Conservation (phyloP, 1,140 invertebrate species). For the Zaprionus davidi region DNA sequence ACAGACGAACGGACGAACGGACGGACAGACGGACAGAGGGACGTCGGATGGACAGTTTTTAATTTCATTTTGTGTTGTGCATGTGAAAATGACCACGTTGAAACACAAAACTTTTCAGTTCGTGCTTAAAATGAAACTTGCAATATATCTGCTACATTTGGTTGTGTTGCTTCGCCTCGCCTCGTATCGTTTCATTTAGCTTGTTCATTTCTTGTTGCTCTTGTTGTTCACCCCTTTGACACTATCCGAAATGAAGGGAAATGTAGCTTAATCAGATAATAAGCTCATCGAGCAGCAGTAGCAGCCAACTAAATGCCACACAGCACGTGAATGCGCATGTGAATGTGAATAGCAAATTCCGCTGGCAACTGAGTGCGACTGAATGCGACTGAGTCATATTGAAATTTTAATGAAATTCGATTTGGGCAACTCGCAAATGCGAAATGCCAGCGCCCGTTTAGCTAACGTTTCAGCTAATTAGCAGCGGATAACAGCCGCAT, state of each 20-base stretch:
- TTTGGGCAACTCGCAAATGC: constrained; percentile 45
- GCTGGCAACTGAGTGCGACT: not conserved
- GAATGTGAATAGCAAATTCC: not conserved
- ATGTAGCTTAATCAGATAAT: constrained; percentile 58
- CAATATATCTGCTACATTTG: not conserved
- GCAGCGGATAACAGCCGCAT: not conserved
- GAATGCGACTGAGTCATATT: constrained; percentile 22
- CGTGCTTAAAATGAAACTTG: constrained; percentile 47
- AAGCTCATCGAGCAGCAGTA: constrained; percentile 2
- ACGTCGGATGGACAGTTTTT: constrained; percentile 46
- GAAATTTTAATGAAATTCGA: constrained; percentile 73
- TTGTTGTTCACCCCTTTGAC: constrained; percentile 52
- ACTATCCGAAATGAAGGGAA: constrained; percentile 42
- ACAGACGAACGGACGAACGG: not conserved
- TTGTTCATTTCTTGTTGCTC: constrained; percentile 1
- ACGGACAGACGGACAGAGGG: not conserved
- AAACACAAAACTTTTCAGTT: constrained; percentile 48
- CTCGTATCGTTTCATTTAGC: not conserved
- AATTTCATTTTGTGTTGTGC: constrained; percentile 57
- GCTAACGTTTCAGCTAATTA: constrained; percentile 49
- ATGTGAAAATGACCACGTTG: constrained; percentile 49
- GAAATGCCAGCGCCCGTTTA: constrained; percentile 34
- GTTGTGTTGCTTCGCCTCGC: not conserved
- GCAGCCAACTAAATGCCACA: constrained; percentile 69
- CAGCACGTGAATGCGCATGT: not conserved